phyloP scores from a whole-genome alignment of 1,140 invertebrate genomes.

The Drosophila azteca region DNA sequence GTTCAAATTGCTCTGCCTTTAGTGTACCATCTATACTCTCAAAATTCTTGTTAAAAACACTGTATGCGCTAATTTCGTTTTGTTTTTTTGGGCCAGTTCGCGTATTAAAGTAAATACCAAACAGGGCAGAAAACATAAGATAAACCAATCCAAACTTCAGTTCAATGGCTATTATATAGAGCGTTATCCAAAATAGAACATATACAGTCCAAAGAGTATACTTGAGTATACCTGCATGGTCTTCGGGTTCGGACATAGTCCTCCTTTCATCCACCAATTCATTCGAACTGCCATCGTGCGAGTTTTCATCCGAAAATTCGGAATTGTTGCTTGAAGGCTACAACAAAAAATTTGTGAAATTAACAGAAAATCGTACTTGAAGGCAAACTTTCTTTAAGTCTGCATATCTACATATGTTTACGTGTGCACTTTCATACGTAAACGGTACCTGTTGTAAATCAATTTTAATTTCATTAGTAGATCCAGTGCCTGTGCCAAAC shows the following conservation, averaged over 20 bases:
- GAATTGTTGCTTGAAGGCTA: constrained; percentile 19
- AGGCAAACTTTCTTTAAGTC: background rate
- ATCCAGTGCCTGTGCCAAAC: constrained; percentile 50
- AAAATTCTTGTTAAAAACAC: constrained; percentile 98
- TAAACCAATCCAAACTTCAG: constrained; percentile 96
- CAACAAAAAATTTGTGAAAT: background rate
- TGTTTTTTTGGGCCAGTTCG: constrained; percentile 88
- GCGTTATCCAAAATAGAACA: constrained; percentile 87
- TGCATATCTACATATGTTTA: background rate
- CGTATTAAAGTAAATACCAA: constrained; percentile 94
- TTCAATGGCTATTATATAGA: constrained; percentile 89
- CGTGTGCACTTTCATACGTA: constrained; percentile 23
- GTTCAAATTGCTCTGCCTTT: constrained; percentile 97
- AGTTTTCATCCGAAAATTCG: constrained; percentile 6
- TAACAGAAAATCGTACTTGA: background rate
- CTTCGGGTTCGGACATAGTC: background rate
- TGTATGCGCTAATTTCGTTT: constrained; percentile 96
- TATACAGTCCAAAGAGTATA: constrained; percentile 84
- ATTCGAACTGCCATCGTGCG: constrained; percentile 49
- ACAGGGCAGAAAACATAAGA: constrained; percentile 91
- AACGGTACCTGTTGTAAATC: constrained; percentile 46
- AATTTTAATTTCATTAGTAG: constrained; percentile 57
- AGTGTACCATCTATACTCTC: constrained; percentile 96
- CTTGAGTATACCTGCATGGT: constrained; percentile 47
- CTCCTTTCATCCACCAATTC: constrained; percentile 30